Conservation (phyloP, 2,888 invertebrate species). For the Amphipyra berbera region DNA sequence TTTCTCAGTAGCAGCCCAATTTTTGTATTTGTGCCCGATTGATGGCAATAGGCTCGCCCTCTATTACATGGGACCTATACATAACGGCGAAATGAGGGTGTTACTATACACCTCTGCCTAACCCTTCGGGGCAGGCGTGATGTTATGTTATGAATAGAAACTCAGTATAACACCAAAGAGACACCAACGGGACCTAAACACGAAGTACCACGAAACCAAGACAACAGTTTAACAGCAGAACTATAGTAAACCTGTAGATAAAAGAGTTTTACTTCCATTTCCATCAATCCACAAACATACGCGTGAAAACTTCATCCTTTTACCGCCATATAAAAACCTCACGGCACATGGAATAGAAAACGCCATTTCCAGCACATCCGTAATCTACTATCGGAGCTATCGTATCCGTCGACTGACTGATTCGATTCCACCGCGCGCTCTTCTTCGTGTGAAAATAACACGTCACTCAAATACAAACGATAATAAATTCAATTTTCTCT, state of each 20-base stretch:
- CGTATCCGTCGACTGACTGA: conserved; percentile 83
- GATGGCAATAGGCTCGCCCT: too few species aligned
- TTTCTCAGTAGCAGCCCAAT: too few species aligned
- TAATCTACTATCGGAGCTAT: conserved; percentile 68
- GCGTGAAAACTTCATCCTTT: conserved; percentile 39
- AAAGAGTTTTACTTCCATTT: conserved; percentile 38
- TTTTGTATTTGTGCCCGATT: too few species aligned
- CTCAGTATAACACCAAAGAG: too few species aligned
- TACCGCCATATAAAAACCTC: conserved; percentile 54
- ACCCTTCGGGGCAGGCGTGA: too few species aligned
- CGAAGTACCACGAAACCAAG: too few species aligned
- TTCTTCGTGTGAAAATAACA: conserved; percentile 88
- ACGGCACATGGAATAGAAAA: conserved; percentile 71
- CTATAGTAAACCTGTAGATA: conserved; percentile 1
- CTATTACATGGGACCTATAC: too few species aligned
- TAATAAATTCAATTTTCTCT: conserved; percentile 89
- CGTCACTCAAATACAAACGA: conserved; percentile 88
- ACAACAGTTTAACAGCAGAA: not conserved
- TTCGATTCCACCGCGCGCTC: conserved; percentile 79
- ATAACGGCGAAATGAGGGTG: too few species aligned
- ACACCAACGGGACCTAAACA: too few species aligned
- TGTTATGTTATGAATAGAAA: too few species aligned
- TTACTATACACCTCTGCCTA: too few species aligned
- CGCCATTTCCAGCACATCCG: conserved; percentile 76
- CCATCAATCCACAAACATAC: conserved; percentile 31